Base-by-base conservation (phyloP, 2,888 invertebrate genomes). In the Leucoma salicis region DNA sequence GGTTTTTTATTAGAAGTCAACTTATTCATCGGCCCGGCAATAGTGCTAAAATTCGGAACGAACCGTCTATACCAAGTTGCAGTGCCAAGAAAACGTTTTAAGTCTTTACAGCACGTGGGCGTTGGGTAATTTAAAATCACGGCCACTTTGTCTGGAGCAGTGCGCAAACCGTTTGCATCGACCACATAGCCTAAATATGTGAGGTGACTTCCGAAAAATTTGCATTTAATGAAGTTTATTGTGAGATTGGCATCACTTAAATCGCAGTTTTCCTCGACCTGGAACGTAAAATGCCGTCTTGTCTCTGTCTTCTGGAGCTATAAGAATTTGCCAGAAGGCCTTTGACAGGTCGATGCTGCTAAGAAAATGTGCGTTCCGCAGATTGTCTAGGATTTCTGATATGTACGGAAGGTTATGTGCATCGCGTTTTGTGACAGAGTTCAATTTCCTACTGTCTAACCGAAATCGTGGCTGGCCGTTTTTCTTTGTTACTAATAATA, bases 401-500 rank as follows among this genome's bases (percentile, higher is more conserved):
- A 57, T 42, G 28, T 52, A 53, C 0, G 57, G 58, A 1, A 62
- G 15, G 25, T 41, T 53, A 24, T 59, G 53, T 0, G 53, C 37
- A 31, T 46, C 46, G 1, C 18, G n/a, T 18, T 33, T 35, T 8
- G 21, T 33, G 2, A 41, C 27, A 1, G 47, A 42, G 14, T 61
- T 61, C 0, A 58, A 21, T 21, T 61, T 56, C 0, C 61, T 35
- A 14, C 53, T 54, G 31, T 63, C 59, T 0, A 62, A 38, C 15
- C 61, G 58, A 14, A 57, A 53, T 5, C 57, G 6, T 2, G 34
- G 42, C 14, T 46, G 10, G 1, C 60, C 55, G n/a, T 57, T 33
- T 8, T 48, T 48, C 25, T 58, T 58, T 0, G 35, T 16, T 0
- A 41, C 38, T 0, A 61, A 1, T 0, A 51, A 12, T 0, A 54